Base-by-base conservation (phyloP, 2,888 invertebrate species). In the Nephrotoma guestfalica region DNA sequence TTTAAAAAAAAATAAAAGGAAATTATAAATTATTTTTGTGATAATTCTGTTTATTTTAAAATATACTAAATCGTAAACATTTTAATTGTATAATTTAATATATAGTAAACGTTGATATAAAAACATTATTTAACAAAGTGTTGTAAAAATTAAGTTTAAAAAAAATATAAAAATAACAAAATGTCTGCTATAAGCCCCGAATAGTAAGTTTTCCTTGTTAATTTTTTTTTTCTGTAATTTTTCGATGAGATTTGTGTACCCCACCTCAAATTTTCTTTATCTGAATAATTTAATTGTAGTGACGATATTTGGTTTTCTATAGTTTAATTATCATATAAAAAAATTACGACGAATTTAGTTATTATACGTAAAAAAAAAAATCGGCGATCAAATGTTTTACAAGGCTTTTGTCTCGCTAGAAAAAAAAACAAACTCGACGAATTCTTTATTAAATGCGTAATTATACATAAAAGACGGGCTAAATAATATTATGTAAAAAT, bases 161-260 rank as follows among this genome's bases (percentile, higher is more conserved):
- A 83, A 47, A 47, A 30, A 30, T 30, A 30, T 30, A 30, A 30
- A 71, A 71, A 71, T 30, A 30, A 71, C 30, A 71, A 90, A 89
- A 92, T 92, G 91, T 91, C 92, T 88, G 91, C 91, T 88, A 95
- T 96, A 95, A 95, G 95, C 94, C 96, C 96, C 90, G 96, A 96
- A 94, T 96, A 96, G 96, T 96, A 93, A 96, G 96, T 91, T 88
- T 87, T 89, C 87, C 87, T 87, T 86, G 42, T 71, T 86, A 57
- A 57, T 41, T 47, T 18, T 13, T 18, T 47, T 85, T n/a, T 85
- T 42, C 30, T 30, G 30, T 30, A 30, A 0, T 51, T 71, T 71
- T 9, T 51, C 6, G 5, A 51, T 71, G 18, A 71, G 11, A 43
- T 57, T 30, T 30, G 30, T 30, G 30, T 86, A 86, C 86, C 86